phyloP scores from a whole-genome alignment of 1,140 invertebrate species.

The Caenorhabditis tropicalis region DNA sequence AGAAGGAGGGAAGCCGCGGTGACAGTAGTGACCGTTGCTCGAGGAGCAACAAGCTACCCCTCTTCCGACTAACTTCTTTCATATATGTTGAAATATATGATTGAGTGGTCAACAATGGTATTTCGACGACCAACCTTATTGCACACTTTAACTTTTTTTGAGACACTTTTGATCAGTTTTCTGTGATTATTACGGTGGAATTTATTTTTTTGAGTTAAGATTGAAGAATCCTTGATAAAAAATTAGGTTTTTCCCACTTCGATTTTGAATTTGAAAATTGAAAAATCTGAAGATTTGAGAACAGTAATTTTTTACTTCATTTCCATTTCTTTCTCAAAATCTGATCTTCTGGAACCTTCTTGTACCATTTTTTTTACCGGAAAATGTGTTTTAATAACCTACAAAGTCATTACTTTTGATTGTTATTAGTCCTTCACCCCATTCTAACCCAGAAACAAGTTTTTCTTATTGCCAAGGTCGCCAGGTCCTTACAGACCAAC shows the following conservation, averaged over 20 bases:
- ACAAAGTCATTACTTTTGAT: too few relatives aligned
- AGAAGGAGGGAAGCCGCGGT: not conserved
- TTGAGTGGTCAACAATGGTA: conserved; percentile 1
- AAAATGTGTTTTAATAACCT: too few relatives aligned
- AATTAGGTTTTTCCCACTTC: not conserved
- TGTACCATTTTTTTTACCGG: too few relatives aligned
- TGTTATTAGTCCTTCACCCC: too few relatives aligned
- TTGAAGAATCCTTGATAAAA: too few relatives aligned
- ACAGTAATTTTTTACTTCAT: not conserved
- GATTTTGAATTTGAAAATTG: too few relatives aligned
- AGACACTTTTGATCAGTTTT: not conserved
- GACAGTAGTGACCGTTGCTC: conserved; percentile 28
- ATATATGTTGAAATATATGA: conserved; percentile 37
- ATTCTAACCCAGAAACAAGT: not conserved
- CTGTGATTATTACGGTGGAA: too few relatives aligned
- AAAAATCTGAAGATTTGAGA: too few relatives aligned
- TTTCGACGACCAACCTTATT: not conserved
- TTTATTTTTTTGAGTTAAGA: too few relatives aligned
- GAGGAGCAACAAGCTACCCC: conserved; percentile 28
- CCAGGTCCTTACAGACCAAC: too few relatives aligned
- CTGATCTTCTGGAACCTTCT: too few relatives aligned
- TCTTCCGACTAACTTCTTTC: not conserved
- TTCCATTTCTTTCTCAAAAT: too few relatives aligned
- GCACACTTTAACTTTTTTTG: not conserved
- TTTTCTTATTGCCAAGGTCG: not conserved